Percentiles rank a stretch among this genome's conserved stretches.
phyloP scores from a whole-genome alignment of 2,888 invertebrate genomes.

The Sericinus montela region DNA sequence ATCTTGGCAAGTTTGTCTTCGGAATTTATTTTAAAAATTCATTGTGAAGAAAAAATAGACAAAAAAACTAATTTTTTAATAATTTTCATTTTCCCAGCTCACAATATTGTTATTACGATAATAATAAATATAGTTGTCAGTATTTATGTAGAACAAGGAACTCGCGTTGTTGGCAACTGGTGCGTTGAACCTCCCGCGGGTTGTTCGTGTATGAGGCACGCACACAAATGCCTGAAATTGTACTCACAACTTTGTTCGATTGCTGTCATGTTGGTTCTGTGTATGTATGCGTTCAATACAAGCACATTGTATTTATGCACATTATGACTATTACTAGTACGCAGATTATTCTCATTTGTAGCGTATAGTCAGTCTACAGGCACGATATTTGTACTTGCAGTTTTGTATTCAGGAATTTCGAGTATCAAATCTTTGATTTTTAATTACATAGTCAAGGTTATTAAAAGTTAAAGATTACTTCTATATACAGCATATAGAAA shows the following conservation, averaged over 20 bases:
- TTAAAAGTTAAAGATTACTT: too few species aligned
- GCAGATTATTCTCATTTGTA: slow-evolving; percentile 62
- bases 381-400: slow-evolving; percentile 29
- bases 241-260: slow-evolving; percentile 29
- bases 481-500: too few species aligned
- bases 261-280: slow-evolving; percentile 18
- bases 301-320: slow-evolving; percentile 23
- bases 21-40: too few species aligned
- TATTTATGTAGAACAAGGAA: slow-evolving; percentile 79
- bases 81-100: slow-evolving; percentile 35
- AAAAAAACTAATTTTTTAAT: too few species aligned
- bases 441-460: too few species aligned
- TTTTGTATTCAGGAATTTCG: background rate
- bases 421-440: background rate
- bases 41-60: too few species aligned
- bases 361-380: slow-evolving; percentile 40
- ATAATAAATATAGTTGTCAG: slow-evolving; percentile 76
- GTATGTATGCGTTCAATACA: slow-evolving; percentile 25
- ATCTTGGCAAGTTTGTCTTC: too few species aligned
- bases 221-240: slow-evolving; percentile 32
- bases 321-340: slow-evolving; percentile 28
- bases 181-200: slow-evolving; percentile 68
- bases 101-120: slow-evolving; percentile 71
- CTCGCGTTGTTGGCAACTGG: slow-evolving; percentile 73
- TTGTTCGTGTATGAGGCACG: slow-evolving; percentile 32